phyloP scores from a whole-genome alignment of 2,113 vertebrate species.

The Nycticorax nycticorax region DNA sequence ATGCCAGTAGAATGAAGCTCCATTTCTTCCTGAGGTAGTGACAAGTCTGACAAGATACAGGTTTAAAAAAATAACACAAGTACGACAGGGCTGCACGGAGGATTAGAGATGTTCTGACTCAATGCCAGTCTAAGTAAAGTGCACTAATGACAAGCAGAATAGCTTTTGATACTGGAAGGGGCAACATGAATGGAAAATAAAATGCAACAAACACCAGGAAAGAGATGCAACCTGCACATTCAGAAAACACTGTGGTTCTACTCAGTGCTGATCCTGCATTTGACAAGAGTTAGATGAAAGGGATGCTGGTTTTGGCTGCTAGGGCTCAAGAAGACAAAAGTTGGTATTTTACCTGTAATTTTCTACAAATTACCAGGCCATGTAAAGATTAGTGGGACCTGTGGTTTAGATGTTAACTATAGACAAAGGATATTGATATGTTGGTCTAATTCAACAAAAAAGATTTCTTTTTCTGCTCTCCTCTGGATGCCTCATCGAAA shows the following conservation, averaged over 20 bases:
- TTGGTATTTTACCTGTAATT: background rate
- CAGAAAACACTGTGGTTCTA: background rate
- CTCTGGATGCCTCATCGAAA: background rate
- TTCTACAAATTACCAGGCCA: background rate
- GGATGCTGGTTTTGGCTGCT: background rate
- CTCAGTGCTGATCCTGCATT: background rate
- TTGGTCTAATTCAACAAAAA: background rate
- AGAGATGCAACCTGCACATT: background rate
- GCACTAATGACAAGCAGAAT: background rate
- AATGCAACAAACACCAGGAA: background rate
- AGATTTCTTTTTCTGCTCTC: background rate
- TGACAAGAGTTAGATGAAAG: background rate
- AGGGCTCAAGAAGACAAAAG: background rate
- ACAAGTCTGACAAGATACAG: background rate
- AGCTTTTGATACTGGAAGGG: background rate
- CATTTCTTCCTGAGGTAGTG: background rate
- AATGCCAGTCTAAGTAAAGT: background rate
- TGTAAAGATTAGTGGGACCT: background rate
- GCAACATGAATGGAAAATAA: background rate
- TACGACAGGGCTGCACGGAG: background rate
- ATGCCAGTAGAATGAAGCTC: background rate
- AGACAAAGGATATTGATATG: background rate
- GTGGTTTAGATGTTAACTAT: background rate
- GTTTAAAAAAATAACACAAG: background rate
- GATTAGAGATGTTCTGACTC: background rate